These are phyloP conservation scores for Ophion slaviceki DNA, from an alignment of 2,888 invertebrate species.

Conservation along the genomic window DNA sequence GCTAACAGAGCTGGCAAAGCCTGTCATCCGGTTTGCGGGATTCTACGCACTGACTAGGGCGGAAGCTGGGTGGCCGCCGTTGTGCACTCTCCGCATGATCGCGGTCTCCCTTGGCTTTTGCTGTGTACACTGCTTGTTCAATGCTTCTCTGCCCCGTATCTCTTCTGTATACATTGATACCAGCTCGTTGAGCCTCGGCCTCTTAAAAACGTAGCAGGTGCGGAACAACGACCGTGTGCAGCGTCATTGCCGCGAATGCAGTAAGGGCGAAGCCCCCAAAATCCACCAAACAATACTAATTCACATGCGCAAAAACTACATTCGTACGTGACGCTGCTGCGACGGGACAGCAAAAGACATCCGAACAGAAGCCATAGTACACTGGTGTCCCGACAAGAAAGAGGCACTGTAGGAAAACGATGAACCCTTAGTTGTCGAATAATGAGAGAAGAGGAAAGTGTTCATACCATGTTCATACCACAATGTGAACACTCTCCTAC, in stretches of 20 bases:
- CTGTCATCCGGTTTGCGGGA: slow-evolving; percentile 75
- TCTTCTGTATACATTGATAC: slow-evolving; percentile 17
- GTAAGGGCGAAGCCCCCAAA: slow-evolving; percentile 60
- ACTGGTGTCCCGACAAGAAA: too few relatives aligned
- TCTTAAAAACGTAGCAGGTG: slow-evolving; percentile 78
- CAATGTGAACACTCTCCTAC: too few relatives aligned
- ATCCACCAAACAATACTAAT: slow-evolving; percentile 73
- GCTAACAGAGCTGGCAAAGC: slow-evolving; percentile 57
- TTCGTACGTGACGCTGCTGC: slow-evolving; percentile 20
- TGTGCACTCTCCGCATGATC: slow-evolving; percentile 68
- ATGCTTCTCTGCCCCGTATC: slow-evolving; percentile 22
- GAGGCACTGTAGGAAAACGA: background rate
- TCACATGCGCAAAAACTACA: slow-evolving; percentile 65
- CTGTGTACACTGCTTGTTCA: slow-evolving; percentile 12
- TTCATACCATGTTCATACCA: too few relatives aligned
- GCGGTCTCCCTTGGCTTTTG: slow-evolving; percentile 26
- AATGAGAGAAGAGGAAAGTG: too few relatives aligned
- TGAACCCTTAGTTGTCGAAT: too few relatives aligned
- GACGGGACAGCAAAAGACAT: slow-evolving; percentile 23
- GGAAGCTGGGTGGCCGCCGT: slow-evolving; percentile 78
- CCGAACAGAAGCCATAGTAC: background rate
- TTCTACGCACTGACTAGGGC: slow-evolving; percentile 77
- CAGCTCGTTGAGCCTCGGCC: slow-evolving; percentile 43
- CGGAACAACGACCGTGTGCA: slow-evolving; percentile 65
- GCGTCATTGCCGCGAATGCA: slow-evolving; percentile 37